Evolutionary conservation across 2,888 invertebrate genomes (phyloP), one percentile per base, ranked within the genome.

Genomic region (Cheilosia vulpina): DNA sequence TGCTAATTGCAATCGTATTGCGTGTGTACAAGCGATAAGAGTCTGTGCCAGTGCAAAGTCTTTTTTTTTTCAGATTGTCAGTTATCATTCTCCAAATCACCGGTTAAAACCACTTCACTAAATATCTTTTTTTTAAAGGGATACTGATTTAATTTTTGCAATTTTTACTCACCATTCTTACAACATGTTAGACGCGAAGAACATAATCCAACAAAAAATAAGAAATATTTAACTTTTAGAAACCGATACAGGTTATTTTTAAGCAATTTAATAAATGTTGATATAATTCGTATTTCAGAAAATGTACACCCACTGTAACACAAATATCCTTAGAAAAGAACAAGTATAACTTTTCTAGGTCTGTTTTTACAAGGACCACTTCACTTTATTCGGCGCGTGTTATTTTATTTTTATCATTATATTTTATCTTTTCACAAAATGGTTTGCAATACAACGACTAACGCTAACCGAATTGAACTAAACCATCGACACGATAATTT

Each of bases 101-200:
- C 83, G 79, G 79, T 38, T 57, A 17, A 52, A 50, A 47, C 55
- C 55, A 84, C 79, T 79, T 79, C 83, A 84, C 79, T 75, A 45
- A 76, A 45, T 31, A 71, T 55, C 31, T 13, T 15, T 7, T 19
- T 24, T 52, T 6, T n/a, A 13, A 0, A 24, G 4, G 5, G 15
- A 19, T 27, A 38, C 7, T 34, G n/a, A n/a, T 5, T 9, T 6
- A 34, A 17, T 57, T 55, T 45, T 17, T 13, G 2, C 11, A 38
- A 31, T 34, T 45, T 31, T 11, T 17, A 84, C 84, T 84, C 21
- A 84, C 84, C 84, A 84, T 84, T 53, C 75, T 84, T 84, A 84
- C 17, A 76, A 80, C 84, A 84, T 84, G 75, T 57, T 66, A 75
- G 34, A 80, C 75, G 53, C 71, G 57, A 45, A 58, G 66, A 66